Conservation (phyloP, 2,888 invertebrate species). For the Actias luna region DNA sequence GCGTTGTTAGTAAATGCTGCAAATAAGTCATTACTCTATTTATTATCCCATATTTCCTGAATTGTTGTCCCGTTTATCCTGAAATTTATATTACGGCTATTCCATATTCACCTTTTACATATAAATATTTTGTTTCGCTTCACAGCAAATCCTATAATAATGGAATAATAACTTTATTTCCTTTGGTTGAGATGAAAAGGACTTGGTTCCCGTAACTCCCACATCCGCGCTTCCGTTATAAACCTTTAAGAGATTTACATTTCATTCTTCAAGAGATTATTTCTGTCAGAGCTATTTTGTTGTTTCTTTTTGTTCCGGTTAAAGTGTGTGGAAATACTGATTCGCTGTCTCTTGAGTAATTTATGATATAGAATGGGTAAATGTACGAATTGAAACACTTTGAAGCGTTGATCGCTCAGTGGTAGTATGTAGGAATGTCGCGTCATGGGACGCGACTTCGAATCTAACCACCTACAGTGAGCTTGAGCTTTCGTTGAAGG, state of each 20-base stretch:
- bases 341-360: not conserved
- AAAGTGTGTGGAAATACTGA: not conserved
- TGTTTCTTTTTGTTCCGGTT: not conserved
- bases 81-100: not conserved
- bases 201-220: not conserved
- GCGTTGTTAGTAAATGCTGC: no score
- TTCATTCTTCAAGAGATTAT: not conserved
- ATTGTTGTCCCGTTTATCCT: not conserved
- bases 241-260: not conserved
- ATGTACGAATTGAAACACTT: no score
- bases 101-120: not conserved
- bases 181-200: conserved; percentile 5
- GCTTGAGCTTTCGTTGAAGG: no score
- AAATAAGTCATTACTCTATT: no score
- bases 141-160: conserved; percentile 9
- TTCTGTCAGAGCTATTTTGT: not conserved
- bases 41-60: no score
- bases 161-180: conserved; percentile 14
- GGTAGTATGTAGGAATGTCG: no score
- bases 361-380: no score
- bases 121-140: not conserved
- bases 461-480: no score
- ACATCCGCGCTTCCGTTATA: not conserved
- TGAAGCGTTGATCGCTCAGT: no score
- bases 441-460: no score